Base-by-base conservation (phyloP, 1,140 invertebrate genomes). In the Araneus ventricosus region DNA sequence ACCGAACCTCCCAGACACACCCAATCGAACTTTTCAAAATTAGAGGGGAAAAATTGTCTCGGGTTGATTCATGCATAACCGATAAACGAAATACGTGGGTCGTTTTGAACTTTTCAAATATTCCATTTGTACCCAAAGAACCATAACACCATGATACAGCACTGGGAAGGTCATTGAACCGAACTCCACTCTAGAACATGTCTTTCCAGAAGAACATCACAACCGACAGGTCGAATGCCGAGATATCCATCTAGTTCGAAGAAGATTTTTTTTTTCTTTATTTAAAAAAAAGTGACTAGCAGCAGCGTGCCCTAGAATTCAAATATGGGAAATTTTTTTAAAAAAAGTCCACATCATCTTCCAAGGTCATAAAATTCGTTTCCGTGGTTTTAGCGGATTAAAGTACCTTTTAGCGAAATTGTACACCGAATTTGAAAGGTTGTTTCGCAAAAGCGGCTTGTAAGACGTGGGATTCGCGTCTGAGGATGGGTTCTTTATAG, bases 41-140 rank as follows among this genome's bases (percentile, higher is more conserved):
- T 22, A 10, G 5, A 59, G 1, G 22, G 7, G n/a, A 5, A 70
- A 17, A 20, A 75, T 6, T 37, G 34, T 75, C 30, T 34, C 30
- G 5, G 6, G 34, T 30, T 20, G 34, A 75, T 34, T 75, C 70
- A 75, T 75, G 30, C 70, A 75, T 75, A 75, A 75, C 70, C 70
- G 30, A 75, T 75, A 75, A 5, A 22, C 3, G 45, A 52, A 63
- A 6, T 30, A 75, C 30, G 70, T 75, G 70, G 70, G 70, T 7
- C 30, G 70, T 75, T 75, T 34, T 75, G 70, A 75, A 75, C 70
- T 75, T 75, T 75, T 75, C 30, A 37, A 75, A 75, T 75, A 37
- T 34, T 75, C 30, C 17, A 34, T 20, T 34, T 75, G 70, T 75
- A 75, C 70, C 70, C 34, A 75, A 75, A 75, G 70, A 75, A 75